Evolutionary conservation across 2,888 invertebrate genomes (phyloP).

Genomic region (Steinernema carpocapsae): DNA sequence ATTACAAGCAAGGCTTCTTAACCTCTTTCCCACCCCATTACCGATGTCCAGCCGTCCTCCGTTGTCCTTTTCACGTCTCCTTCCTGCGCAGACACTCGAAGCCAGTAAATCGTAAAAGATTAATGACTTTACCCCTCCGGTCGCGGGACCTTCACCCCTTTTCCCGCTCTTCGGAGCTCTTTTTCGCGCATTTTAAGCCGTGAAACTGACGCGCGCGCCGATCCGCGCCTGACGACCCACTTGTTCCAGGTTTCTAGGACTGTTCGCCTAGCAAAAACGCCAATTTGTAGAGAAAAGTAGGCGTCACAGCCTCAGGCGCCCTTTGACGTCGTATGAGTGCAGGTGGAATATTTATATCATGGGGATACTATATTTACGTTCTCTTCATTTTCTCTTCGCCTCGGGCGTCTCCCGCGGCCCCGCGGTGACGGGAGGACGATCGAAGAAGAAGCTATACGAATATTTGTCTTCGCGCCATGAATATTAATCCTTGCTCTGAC

Average conservation of each 20-base stretch:
- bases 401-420: background rate
- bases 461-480: background rate
- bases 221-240: slow-evolving; percentile 24
- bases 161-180: background rate
- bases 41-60: too few species aligned
- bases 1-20: too few species aligned
- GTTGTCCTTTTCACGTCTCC: too few species aligned
- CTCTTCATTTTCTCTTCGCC: background rate
- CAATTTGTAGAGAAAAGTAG: background rate
- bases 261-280: slow-evolving; percentile 1
- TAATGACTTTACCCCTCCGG: slow-evolving; percentile 4
- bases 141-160: slow-evolving; percentile 4
- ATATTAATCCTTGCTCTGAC: background rate
- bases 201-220: slow-evolving; percentile 1
- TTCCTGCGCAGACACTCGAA: background rate
- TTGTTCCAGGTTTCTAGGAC: slow-evolving; percentile 20
- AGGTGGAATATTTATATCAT: slow-evolving; percentile 9
- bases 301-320: background rate
- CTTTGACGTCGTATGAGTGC: background rate
- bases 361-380: background rate
- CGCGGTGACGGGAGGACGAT: background rate
- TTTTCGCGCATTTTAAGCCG: slow-evolving; percentile 32
- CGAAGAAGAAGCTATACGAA: slow-evolving; percentile 24
- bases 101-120: slow-evolving; percentile 16
- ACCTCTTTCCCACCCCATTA: too few species aligned